Evolutionary conservation across 2,113 vertebrate genomes (phyloP).

Genomic region (Pyrgilauda ruficollis): DNA sequence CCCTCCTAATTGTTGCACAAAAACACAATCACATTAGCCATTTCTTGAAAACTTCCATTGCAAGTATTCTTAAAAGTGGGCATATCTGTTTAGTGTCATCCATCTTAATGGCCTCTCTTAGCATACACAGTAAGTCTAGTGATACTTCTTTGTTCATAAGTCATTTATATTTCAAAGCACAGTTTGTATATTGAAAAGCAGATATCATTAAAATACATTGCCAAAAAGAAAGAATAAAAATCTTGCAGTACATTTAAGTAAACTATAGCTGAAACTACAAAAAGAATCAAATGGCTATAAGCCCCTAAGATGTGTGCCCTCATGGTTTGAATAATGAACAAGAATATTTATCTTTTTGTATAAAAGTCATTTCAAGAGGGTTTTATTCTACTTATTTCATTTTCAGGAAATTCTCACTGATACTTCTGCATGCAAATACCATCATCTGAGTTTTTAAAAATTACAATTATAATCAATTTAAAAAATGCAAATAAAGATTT

Average conservation of each 20-base stretch:
- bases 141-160: slow-evolving; percentile 45
- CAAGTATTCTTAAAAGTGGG: slow-evolving; percentile 12
- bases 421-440: not conserved
- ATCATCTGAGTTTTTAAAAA: not conserved
- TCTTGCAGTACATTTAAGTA: slow-evolving; percentile 31
- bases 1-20: slow-evolving; percentile 83
- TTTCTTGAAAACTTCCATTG: not conserved
- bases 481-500: slow-evolving; percentile 38
- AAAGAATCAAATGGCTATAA: slow-evolving; percentile 44
- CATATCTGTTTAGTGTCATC: slow-evolving; percentile 6
- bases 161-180: slow-evolving; percentile 67
- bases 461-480: not conserved
- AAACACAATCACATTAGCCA: slow-evolving; percentile 73
- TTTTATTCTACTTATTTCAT: not conserved
- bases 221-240: slow-evolving; percentile 31
- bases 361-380: not conserved
- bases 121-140: not conserved
- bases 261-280: slow-evolving; percentile 24
- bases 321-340: slow-evolving; percentile 7
- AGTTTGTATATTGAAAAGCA: slow-evolving; percentile 53
- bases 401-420: not conserved
- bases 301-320: not conserved
- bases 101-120: slow-evolving; percentile 15
- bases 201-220: slow-evolving; percentile 50
- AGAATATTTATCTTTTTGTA: not conserved